Conservation (phyloP, 2,888 invertebrate genomes). For the Pharmacophagus antenor region DNA sequence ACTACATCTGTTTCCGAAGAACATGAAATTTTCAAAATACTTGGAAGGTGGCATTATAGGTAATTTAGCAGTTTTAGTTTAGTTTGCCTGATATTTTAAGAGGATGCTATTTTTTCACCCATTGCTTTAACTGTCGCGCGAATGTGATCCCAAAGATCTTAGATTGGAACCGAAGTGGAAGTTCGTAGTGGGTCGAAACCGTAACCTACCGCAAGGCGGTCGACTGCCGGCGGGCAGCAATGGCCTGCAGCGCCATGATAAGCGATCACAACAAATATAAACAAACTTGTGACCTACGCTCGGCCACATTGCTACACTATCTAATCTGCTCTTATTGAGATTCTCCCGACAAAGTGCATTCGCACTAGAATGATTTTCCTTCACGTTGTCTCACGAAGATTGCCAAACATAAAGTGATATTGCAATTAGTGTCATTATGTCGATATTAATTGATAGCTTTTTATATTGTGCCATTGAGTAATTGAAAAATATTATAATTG, state of each 20-base stretch:
- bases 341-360: slow-evolving; percentile 14
- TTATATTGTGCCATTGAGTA: too few species aligned
- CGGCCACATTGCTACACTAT: slow-evolving; percentile 29
- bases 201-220: slow-evolving; percentile 46
- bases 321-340: slow-evolving; percentile 33
- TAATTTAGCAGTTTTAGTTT: slow-evolving; percentile 29
- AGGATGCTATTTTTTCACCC: slow-evolving; percentile 14
- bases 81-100: slow-evolving; percentile 28
- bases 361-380: background rate
- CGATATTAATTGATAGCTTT: too few species aligned
- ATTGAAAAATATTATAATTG: too few species aligned
- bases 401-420: background rate
- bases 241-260: slow-evolving; percentile 35
- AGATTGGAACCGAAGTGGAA: slow-evolving; percentile 29
- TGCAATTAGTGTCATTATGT: background rate
- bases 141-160: slow-evolving; percentile 25
- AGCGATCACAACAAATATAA: slow-evolving; percentile 39
- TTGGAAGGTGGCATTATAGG: slow-evolving; percentile 11
- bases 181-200: slow-evolving; percentile 37
- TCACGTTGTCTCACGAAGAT: background rate
- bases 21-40: slow-evolving; percentile 12
- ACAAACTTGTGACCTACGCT: slow-evolving; percentile 35
- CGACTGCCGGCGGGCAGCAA: slow-evolving; percentile 32
- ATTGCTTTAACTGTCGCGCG: slow-evolving; percentile 11
- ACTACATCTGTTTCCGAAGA: background rate